phyloP scores from a whole-genome alignment of 2,888 invertebrate genomes.

The Ellobium chinense region DNA sequence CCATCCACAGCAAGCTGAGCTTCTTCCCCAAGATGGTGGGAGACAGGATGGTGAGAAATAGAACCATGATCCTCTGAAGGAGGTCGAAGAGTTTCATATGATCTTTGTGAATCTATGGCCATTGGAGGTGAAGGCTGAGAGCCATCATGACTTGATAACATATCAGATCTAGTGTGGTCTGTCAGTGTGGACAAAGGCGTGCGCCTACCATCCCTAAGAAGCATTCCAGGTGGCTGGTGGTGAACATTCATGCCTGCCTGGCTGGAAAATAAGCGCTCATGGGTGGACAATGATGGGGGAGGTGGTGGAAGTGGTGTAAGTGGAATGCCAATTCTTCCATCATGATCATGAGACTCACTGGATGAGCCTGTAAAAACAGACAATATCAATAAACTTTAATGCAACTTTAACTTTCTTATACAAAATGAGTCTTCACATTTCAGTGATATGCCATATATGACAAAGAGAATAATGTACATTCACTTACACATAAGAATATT shows the following conservation, averaged over 20 bases:
- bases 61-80: constrained; percentile 12
- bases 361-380: constrained; percentile 17
- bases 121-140: neutral
- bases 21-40: constrained; percentile 13
- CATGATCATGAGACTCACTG: constrained; percentile 5
- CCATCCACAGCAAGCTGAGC: neutral
- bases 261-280: constrained; percentile 5
- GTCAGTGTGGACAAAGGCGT: neutral
- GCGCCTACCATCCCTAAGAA: neutral
- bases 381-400: neutral
- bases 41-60: neutral
- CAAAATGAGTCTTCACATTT: too few relatives aligned
- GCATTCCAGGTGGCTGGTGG: neutral
- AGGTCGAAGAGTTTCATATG: neutral
- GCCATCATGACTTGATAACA: neutral
- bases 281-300: neutral
- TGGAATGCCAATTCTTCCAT: constrained; percentile 15
- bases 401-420: too few relatives aligned
- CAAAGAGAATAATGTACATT: too few relatives aligned
- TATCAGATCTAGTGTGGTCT: constrained; percentile 1
- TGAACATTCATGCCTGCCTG: neutral
- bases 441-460: too few relatives aligned
- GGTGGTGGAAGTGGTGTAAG: neutral
- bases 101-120: constrained; percentile 21
- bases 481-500: too few relatives aligned